Percentiles rank a stretch among this genome's conserved stretches.
Conservation (phyloP, 2,888 invertebrate genomes). For the Stenichneumon culpator region DNA sequence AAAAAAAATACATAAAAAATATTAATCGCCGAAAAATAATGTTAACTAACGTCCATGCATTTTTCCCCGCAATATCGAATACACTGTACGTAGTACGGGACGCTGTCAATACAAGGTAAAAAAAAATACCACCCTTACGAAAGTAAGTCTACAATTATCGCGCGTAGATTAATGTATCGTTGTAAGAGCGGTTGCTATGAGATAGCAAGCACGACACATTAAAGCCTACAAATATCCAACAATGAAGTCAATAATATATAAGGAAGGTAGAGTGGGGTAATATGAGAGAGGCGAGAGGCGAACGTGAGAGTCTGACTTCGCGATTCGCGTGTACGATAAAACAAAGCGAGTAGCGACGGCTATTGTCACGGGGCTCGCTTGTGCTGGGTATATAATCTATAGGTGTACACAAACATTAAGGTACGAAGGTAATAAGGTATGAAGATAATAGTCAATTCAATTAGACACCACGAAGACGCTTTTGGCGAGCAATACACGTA, state of each 20-base stretch:
- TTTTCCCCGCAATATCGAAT: conserved; percentile 63
- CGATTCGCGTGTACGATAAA: conserved; percentile 59
- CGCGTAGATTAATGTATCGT: conserved; percentile 47
- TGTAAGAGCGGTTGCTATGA: conserved; percentile 53
- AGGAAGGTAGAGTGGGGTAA: background rate
- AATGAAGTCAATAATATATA: conserved; percentile 66
- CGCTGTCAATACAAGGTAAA: conserved; percentile 39
- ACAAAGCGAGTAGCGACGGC: conserved; percentile 31
- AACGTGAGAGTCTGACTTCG: conserved; percentile 68
- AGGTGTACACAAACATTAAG: conserved; percentile 53
- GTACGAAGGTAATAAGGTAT: conserved; percentile 69
- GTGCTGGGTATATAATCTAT: conserved; percentile 28
- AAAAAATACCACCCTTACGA: conserved; percentile 18
- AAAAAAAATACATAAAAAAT: background rate
- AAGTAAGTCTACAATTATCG: conserved; percentile 39
- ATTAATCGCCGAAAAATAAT: conserved; percentile 48
- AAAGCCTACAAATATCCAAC: conserved; percentile 44
- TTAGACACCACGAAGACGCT: conserved; percentile 77
- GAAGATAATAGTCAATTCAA: conserved; percentile 81
- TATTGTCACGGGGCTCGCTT: conserved; percentile 33
- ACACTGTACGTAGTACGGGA: conserved; percentile 60
- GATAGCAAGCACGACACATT: conserved; percentile 46
- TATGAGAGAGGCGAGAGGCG: conserved; percentile 40
- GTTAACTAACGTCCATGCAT: conserved; percentile 42
- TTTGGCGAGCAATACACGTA: conserved; percentile 77